phyloP scores from a whole-genome alignment of 2,113 vertebrate genomes.

The Dipodomys merriami region DNA sequence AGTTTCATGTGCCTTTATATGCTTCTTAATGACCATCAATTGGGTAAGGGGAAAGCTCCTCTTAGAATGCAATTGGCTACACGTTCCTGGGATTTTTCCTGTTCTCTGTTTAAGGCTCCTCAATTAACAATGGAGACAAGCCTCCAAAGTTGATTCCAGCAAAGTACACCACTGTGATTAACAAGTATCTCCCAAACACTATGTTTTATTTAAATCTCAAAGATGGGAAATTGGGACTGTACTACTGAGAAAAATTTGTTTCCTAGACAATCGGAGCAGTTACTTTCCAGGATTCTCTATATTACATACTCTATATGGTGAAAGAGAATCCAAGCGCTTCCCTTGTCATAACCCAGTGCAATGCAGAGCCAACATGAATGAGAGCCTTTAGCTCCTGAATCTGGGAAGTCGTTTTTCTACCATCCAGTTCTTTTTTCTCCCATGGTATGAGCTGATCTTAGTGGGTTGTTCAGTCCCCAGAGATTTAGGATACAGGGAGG shows the following conservation, averaged over 20 bases:
- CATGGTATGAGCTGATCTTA: not conserved
- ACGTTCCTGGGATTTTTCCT: not conserved
- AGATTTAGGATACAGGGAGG: constrained; percentile 25
- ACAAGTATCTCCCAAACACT: not conserved
- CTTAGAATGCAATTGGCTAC: not conserved
- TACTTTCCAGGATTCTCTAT: not conserved
- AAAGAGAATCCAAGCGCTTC: not conserved
- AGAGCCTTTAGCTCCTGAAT: not conserved
- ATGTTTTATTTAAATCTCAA: not conserved
- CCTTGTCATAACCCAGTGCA: not conserved
- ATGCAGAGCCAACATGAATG: not conserved
- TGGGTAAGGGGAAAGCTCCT: not conserved
- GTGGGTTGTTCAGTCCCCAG: not conserved
- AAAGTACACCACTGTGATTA: not conserved
- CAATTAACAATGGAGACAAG: not conserved
- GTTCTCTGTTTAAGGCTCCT: not conserved
- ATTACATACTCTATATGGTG: not conserved
- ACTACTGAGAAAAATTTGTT: constrained; percentile 10
- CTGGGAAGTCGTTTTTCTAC: not conserved
- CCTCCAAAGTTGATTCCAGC: not conserved
- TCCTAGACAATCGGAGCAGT: not conserved
- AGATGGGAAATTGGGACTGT: not conserved
- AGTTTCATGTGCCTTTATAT: constrained; percentile 14
- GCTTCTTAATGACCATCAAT: not conserved
- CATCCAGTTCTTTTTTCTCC: not conserved